Conservation (phyloP, 2,797 vertebrate genomes). For the Scyliorhinus canicula region DNA sequence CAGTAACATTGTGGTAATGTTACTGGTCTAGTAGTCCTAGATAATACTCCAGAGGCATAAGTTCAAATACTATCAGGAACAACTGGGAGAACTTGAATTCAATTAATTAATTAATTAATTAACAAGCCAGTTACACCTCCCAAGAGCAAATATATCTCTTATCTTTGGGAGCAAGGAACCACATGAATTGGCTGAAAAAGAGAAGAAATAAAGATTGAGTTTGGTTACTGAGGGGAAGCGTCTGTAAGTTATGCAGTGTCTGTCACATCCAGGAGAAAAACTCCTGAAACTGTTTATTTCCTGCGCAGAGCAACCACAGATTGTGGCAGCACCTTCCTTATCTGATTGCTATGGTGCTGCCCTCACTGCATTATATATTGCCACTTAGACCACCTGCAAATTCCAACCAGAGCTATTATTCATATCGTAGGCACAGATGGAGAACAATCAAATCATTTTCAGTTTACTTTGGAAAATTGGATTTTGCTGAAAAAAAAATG, state of each 20-base stretch:
- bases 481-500: neutral
- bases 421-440: neutral
- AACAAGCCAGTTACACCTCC: no score
- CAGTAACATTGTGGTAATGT: no score
- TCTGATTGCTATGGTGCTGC: neutral
- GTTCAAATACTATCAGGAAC: no score
- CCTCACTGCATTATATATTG: neutral
- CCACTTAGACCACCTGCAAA: neutral
- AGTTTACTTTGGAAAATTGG: slow-evolving; percentile 34
- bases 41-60: no score
- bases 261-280: neutral
- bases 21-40: no score
- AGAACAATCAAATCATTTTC: slow-evolving; percentile 14
- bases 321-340: neutral
- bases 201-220: neutral
- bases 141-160: neutral
- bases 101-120: no score
- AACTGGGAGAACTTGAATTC: no score
- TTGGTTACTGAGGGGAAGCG: neutral
- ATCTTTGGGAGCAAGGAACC: neutral
- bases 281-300: neutral
- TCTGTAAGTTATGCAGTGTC: neutral
- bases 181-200: neutral
- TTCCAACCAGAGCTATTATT: neutral
- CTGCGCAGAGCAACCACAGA: neutral